Evolutionary conservation across 2,888 invertebrate species (phyloP), one percentile per base, ranked within the genome.

Genomic region (Eurois occulta): DNA sequence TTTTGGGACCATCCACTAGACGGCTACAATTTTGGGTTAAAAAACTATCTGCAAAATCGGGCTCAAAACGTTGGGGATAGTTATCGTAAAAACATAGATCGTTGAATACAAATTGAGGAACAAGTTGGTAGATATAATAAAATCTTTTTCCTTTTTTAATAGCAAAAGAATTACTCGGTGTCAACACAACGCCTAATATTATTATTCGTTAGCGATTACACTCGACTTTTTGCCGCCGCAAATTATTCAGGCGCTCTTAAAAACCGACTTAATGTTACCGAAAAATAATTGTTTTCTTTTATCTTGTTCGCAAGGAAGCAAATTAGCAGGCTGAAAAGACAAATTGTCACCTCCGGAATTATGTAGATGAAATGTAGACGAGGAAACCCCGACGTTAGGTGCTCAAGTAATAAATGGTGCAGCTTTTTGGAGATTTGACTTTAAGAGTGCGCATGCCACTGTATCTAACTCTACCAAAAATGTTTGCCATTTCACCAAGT

Each of bases 321-420:
- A 86, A 85, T 81, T 85, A 89, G 71, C 65, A 21, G 28, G 60
- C 77, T 48, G 38, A 77, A 77, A 81, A 83, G 78, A 85, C 80
- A 89, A 89, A 89, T 87, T 80, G 78, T 80, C 78, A 81, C 76
- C 76, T 84, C 76, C 72, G 77, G 66, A 87, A 86, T 87, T 82
- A 86, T 87, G 80, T 82, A 81, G 81, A 84, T 84, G 77, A 83
- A 81, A 87, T 71, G 52, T 68, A 74, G 67, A 68, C 46, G 76
- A 78, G 48, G 70, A 77, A 74, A 77, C 4, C 43, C 46, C 55
- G 18, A 71, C 62, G 78, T 78, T 78, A 76, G 46, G 65, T 74
- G 77, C 62, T 64, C 43, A 78, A 52, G 55, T 66, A 62, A 79
- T 78, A 77, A 83, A 73, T 77, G 79, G 67, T 55, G 72, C 68